These are phyloP conservation scores for Aphyosemion australe DNA, from an alignment of 2,113 vertebrate species.

Conservation along the genomic window DNA sequence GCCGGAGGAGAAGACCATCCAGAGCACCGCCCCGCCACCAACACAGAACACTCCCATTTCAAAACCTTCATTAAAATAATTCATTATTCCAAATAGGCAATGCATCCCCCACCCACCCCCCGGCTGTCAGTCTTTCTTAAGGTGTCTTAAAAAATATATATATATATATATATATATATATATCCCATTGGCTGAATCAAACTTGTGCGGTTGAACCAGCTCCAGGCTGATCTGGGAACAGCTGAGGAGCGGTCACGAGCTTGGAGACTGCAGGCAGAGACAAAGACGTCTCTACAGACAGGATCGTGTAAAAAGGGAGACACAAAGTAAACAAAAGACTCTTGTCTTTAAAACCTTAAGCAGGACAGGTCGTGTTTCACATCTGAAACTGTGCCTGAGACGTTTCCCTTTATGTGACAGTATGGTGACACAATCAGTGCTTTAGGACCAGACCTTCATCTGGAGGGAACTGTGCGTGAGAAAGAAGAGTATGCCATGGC, in stretches of 20 bases:
- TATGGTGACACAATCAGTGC: not conserved
- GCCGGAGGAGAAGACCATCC: constrained; percentile 70
- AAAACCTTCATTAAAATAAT: constrained; percentile 82
- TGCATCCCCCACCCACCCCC: constrained; percentile 44
- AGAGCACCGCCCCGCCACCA: constrained; percentile 70
- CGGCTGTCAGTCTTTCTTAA: constrained; percentile 69
- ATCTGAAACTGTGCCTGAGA: not conserved
- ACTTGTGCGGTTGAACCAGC: constrained; percentile 51
- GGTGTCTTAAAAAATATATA: constrained; percentile 73
- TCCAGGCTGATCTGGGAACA: constrained; percentile 53
- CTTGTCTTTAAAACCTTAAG: too few relatives aligned
- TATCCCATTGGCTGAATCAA: constrained; percentile 72
- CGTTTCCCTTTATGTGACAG: not conserved
- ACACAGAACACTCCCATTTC: constrained; percentile 67
- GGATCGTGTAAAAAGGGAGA: constrained; percentile 5
- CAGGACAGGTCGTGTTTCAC: not conserved
- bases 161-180: too few relatives aligned
- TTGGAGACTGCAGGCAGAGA: constrained; percentile 31
- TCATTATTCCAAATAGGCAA: constrained; percentile 79
- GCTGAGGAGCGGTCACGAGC: constrained; percentile 65
- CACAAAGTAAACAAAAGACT: constrained; percentile 25
- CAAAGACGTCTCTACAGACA: constrained; percentile 59
- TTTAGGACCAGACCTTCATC: too few relatives aligned
- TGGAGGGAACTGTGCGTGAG: too few relatives aligned
- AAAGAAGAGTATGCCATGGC: too few relatives aligned